phyloP scores from a whole-genome alignment of 1,140 invertebrate species.

The Gyrodactylus bullatarudis region DNA sequence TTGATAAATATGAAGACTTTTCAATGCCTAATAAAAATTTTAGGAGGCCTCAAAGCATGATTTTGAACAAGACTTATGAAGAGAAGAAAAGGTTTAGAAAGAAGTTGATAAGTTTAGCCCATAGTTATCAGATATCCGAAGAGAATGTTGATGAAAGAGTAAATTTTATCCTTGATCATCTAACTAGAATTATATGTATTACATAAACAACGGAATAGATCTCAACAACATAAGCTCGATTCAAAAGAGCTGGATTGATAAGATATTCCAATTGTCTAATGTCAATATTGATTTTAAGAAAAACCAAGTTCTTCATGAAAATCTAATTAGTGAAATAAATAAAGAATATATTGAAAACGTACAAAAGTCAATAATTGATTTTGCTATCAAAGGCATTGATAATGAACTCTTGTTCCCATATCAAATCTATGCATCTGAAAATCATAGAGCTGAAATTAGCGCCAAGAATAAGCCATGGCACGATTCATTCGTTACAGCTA shows the following conservation, averaged over 20 bases:
- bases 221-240: conserved; percentile 31
- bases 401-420: background rate
- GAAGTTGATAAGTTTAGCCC: background rate
- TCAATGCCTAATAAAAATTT: background rate
- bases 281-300: background rate
- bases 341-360: background rate
- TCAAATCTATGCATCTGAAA: background rate
- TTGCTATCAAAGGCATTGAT: background rate
- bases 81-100: background rate
- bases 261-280: background rate
- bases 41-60: background rate
- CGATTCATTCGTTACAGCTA: background rate
- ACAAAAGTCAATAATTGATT: background rate
- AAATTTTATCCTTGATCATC: too few species aligned
- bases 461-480: background rate
- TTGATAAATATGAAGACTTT: background rate
- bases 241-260: conserved; percentile 14
- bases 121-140: background rate
- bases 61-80: background rate
- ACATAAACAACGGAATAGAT: conserved; percentile 28
- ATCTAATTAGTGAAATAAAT: background rate
- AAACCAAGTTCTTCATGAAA: background rate
- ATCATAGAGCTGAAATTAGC: background rate
- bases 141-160: too few species aligned
- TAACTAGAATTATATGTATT: conserved; percentile 30